Conservation (phyloP, 2,888 invertebrate species). For the Dinocampus coccinellae region DNA sequence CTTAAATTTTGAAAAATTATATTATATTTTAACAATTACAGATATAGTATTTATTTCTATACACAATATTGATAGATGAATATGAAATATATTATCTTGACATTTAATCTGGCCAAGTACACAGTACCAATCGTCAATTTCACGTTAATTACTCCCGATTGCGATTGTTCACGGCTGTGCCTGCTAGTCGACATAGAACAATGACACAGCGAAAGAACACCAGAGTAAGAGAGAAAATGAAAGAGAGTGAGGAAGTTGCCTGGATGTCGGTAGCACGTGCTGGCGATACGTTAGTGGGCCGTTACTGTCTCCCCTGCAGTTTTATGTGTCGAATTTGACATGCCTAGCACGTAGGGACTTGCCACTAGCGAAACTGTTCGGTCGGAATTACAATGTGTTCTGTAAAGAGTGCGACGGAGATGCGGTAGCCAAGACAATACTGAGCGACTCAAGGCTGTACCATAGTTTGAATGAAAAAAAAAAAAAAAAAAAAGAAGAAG, state of each 20-base stretch:
- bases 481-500: conserved; percentile 16
- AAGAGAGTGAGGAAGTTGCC: conserved; percentile 38
- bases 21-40: background rate
- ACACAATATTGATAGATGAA: conserved; percentile 26
- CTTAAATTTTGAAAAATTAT: too few species aligned
- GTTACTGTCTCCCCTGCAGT: conserved; percentile 65
- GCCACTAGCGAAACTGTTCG: conserved; percentile 66
- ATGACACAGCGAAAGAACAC: conserved; percentile 34
- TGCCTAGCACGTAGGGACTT: conserved; percentile 67
- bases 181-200: conserved; percentile 35
- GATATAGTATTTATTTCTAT: too few species aligned
- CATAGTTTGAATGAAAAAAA: conserved; percentile 27
- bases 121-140: conserved; percentile 38
- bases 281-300: conserved; percentile 65
- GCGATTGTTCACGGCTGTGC: conserved; percentile 58
- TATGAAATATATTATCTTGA: conserved; percentile 24
- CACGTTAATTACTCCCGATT: conserved; percentile 56
- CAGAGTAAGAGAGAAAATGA: conserved; percentile 20
- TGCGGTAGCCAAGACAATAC: conserved; percentile 34
- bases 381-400: conserved; percentile 66
- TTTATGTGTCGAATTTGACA: conserved; percentile 69
- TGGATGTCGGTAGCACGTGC: conserved; percentile 62
- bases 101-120: conserved; percentile 38
- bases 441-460: conserved; percentile 14
- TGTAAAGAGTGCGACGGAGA: conserved; percentile 45